These are phyloP conservation scores for Hippoglossus stenolepis DNA, from an alignment of 2,113 vertebrate species.

Conservation along the genomic window DNA sequence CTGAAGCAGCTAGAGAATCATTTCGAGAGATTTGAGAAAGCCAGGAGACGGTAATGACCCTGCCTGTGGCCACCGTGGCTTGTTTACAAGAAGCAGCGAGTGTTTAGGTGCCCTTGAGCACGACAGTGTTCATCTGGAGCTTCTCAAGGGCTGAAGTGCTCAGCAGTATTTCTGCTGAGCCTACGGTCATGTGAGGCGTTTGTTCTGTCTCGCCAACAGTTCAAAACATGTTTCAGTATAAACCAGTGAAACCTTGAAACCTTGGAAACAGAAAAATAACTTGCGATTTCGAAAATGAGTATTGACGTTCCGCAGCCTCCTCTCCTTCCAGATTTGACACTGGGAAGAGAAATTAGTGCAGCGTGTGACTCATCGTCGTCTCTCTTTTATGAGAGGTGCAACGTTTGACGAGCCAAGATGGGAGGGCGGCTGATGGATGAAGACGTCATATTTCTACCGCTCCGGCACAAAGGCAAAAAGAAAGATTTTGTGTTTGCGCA, in stretches of 20 bases:
- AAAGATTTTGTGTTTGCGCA: constrained; percentile 3
- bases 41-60: neutral
- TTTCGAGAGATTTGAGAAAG: neutral
- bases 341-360: neutral
- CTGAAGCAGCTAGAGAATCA: constrained; percentile 3
- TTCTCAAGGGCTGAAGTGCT: neutral
- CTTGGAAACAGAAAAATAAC: neutral
- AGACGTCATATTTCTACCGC: neutral
- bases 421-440: neutral
- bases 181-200: neutral
- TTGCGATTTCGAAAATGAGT: neutral
- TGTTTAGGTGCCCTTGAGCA: neutral
- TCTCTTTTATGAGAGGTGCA: constrained; percentile 5
- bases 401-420: neutral
- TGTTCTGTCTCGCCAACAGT: neutral
- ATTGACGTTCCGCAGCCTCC: neutral
- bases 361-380: constrained; percentile 3
- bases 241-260: neutral
- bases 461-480: neutral
- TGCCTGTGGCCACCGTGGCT: neutral
- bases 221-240: neutral
- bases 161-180: neutral
- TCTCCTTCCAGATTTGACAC: neutral
- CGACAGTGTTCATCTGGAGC: neutral
- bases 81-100: neutral